Base-by-base conservation (phyloP, 2,888 invertebrate genomes). In the Ophraella communa region DNA sequence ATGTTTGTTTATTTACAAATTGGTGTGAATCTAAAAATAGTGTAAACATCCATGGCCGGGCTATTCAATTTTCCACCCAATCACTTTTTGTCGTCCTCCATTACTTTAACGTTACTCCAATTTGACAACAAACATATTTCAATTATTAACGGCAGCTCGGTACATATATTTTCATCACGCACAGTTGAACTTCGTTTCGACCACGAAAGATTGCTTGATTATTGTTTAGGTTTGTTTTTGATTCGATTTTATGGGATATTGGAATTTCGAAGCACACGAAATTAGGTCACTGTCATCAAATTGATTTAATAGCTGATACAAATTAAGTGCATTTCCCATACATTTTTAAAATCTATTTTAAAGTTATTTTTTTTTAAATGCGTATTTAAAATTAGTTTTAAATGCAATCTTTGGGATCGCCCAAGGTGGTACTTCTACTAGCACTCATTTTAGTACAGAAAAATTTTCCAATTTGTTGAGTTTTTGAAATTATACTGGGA, bases 81-180 rank as follows among this genome's bases (percentile, higher is more conserved):
- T 65, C 62, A 51, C 51, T 35, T 49, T 54, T 42, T 58, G 62
- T 54, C 53, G 42, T 59, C 54, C 39, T 27, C 52, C 49, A 54
- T 62, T 65, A 65, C 44, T 53, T 65, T 53, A 56, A 54, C 56
- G 56, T 57, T 58, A 57, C 60, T 60, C 52, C 51, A 53, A 56
- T 47, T 55, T 56, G 63, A 61, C 66, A 57, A 60, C 60, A 57
- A 51, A 63, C 57, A 69, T 72, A 72, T 71, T 72, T 74, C 74
- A 71, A 74, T 74, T 74, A 74, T 72, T 70, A 71, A 71, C 71
- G 71, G 71, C 68, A 68, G 3, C 68, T 67, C 65, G 71, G 66
- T 65, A 70, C 68, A 67, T 72, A 68, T 68, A 71, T 67, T 67
- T 66, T 52, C 58, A 62, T 63, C 66, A 67, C 68, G 71, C 71